Base-by-base conservation (phyloP, 2,113 vertebrate genomes). In the Ceuthmochares aereus region DNA sequence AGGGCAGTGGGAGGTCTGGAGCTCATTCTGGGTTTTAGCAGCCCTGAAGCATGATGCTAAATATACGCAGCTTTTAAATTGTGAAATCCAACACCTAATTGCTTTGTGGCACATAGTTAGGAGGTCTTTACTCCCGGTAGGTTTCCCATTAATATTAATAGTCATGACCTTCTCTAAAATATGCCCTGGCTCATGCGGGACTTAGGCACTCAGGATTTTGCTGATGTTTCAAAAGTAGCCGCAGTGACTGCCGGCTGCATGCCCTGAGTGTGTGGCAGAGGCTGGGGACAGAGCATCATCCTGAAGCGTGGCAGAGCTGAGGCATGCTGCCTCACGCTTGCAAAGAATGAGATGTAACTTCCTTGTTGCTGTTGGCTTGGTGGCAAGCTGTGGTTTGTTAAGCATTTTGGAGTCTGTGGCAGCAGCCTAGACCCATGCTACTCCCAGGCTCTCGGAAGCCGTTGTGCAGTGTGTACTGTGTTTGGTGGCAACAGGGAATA, bases 81-180 rank as follows among this genome's bases (percentile, higher is more conserved):
- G 82, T 91, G 93, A 86, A 91, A 93, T 85, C 67, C 26, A 88
- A 59, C 47, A 86, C 68, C 51, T 95, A 78, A 95, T 92, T 96
- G 54, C 78, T 85, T 86, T 74, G 49, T 84, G 67, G 42, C 54
- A 72, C 51, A 25, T 94, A 66, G 89, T 91, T 94, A 79, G 54
- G 62, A 94, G 63, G 55, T 79, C 63, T 90, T 42, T 80, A 27
- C 42, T 94, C 87, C 82, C 37, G 2, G 51, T 76, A 69, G 78
- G 85, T 87, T 37, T 79, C 45, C 45, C 58, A 51, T 84, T 96
- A 88, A 51, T 95, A 94, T 94, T 89, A 94, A 69, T 96, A 96
- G 79, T 74, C 34, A 21, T 51, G 87, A 94, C 84, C 87, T 81
- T 95, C 83, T 83, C 17, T 91, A 40, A 95, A 93, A 74, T 88